These are phyloP conservation scores for Albula glossodonta DNA, from an alignment of 2,113 vertebrate genomes.

Conservation along the genomic window DNA sequence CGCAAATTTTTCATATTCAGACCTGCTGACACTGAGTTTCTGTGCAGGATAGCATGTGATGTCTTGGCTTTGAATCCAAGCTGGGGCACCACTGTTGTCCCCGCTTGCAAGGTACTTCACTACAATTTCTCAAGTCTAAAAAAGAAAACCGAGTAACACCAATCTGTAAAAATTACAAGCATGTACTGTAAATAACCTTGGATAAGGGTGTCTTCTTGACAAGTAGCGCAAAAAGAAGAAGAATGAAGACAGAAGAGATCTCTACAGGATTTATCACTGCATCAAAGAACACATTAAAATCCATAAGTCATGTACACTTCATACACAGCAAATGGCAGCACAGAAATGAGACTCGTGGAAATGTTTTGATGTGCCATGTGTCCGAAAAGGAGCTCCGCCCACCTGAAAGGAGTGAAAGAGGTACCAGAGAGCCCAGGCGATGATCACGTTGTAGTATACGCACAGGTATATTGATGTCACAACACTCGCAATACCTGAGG, in stretches of 20 bases:
- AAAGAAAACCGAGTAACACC: background rate
- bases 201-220: background rate
- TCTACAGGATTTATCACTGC: background rate
- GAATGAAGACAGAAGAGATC: background rate
- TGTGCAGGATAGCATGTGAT: background rate
- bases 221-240: background rate
- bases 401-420: constrained; percentile 97
- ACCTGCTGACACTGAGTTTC: background rate
- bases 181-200: background rate
- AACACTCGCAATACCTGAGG: constrained; percentile 81
- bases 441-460: constrained; percentile 93
- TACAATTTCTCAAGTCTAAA: background rate
- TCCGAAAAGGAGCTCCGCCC: constrained; percentile 30
- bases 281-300: no score
- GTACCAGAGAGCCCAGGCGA: constrained; percentile 95
- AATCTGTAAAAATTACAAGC: background rate
- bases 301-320: no score
- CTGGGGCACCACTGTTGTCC: background rate
- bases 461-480: constrained; percentile 84
- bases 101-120: background rate
- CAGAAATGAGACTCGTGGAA: no score
- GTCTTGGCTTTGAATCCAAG: background rate
- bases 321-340: no score
- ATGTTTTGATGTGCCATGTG: background rate
- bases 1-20: background rate